These are phyloP conservation scores for Philhelius pedissequus DNA, from an alignment of 2,888 invertebrate genomes.

Conservation along the genomic window DNA sequence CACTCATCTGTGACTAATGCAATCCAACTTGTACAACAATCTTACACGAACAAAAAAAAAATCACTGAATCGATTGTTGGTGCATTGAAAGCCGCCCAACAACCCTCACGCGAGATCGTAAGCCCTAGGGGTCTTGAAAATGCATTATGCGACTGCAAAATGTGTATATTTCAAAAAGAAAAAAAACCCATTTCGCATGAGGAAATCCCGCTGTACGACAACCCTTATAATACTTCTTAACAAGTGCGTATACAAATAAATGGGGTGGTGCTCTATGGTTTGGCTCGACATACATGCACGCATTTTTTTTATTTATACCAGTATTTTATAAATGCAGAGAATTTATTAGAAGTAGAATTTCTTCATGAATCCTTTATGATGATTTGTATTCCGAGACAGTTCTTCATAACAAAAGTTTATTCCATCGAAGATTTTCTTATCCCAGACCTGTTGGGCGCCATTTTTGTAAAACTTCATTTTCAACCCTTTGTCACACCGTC, in stretches of 20 bases:
- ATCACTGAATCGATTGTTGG: conserved; percentile 25
- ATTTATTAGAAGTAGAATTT: conserved; percentile 54
- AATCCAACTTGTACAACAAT: conserved; percentile 23
- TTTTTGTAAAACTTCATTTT: neutral
- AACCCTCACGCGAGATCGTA: neutral
- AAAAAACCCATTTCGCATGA: conserved; percentile 1
- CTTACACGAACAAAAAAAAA: conserved; percentile 9
- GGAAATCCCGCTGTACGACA: neutral
- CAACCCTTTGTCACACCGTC: conserved; percentile 19
- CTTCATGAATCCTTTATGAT: conserved; percentile 14
- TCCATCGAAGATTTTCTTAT: neutral
- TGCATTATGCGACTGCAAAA: conserved; percentile 56
- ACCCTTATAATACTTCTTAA: conserved; percentile 2
- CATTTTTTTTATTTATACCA: conserved; percentile 11
- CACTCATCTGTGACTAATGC: conserved; percentile 61
- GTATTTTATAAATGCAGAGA: conserved; percentile 4
- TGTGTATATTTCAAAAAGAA: conserved; percentile 21
- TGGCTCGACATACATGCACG: conserved; percentile 2
- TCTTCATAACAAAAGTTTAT: neutral
- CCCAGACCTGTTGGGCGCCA: conserved; percentile 37
- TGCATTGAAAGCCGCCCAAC: conserved; percentile 3
- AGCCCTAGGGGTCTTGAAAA: conserved; percentile 24
- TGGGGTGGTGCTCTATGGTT: neutral
- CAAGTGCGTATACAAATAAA: conserved; percentile 47
- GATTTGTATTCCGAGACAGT: conserved; percentile 16